Percentiles rank a stretch among this genome's conserved stretches.
These are phyloP conservation scores for Notothenia rossii DNA, from an alignment of 2,113 vertebrate species.

Conservation along the genomic window DNA sequence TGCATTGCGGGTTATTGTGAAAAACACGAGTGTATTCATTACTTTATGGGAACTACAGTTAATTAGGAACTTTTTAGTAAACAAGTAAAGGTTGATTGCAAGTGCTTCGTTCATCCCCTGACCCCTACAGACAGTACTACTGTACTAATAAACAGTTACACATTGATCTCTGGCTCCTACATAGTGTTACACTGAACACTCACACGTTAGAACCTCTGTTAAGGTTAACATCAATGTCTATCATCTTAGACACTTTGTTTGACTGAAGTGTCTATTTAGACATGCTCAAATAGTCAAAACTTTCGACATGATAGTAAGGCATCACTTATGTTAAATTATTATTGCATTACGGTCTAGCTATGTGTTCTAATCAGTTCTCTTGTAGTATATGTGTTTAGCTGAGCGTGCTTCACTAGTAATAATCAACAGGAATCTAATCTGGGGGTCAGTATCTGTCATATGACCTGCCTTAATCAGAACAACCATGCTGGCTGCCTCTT, in stretches of 20 bases:
- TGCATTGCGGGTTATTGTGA: background rate
- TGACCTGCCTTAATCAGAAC: constrained; percentile 11
- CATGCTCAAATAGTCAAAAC: background rate
- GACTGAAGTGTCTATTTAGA: background rate
- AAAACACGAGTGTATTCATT: background rate
- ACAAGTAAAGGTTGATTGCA: background rate
- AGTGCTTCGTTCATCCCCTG: background rate
- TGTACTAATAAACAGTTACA: background rate
- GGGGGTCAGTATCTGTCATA: constrained; percentile 1
- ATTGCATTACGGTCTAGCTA: background rate
- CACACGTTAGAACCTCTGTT: background rate
- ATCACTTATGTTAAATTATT: background rate
- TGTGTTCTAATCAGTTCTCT: background rate
- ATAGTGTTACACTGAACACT: background rate
- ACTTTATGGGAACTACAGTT: background rate
- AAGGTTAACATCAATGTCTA: background rate
- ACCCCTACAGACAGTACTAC: background rate
- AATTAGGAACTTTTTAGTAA: background rate
- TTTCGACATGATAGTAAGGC: background rate
- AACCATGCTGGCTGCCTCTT: background rate
- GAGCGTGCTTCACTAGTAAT: background rate
- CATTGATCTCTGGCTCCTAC: background rate
- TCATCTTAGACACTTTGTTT: background rate
- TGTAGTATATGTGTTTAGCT: background rate
- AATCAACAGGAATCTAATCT: constrained; percentile 3